Conservation (phyloP, 1,140 invertebrate genomes). For the Muscidifurax raptorellus region DNA sequence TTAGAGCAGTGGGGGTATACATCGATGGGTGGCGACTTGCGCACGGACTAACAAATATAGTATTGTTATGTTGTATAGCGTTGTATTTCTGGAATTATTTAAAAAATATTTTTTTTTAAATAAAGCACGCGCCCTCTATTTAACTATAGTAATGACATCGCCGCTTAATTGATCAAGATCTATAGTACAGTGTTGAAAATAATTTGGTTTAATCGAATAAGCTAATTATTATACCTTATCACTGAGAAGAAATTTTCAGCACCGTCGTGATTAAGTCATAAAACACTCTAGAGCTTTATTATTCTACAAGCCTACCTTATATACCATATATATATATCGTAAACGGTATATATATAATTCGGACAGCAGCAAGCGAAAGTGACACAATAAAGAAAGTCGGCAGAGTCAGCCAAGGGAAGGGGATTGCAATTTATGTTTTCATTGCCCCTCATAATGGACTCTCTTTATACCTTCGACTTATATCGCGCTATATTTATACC, state of each 20-base stretch:
- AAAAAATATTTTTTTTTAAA: too few relatives aligned
- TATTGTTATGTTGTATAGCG: too few relatives aligned
- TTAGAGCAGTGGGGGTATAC: too few relatives aligned
- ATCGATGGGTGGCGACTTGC: too few relatives aligned
- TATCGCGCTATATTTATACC: background rate
- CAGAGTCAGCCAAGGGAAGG: background rate
- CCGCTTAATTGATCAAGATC: too few relatives aligned
- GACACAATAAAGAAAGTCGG: conserved; percentile 2
- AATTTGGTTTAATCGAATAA: background rate
- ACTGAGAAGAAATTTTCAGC: background rate
- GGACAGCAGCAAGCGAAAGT: background rate
- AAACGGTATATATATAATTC: background rate
- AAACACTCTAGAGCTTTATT: conserved; percentile 1
- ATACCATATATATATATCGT: background rate
- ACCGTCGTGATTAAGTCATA: background rate
- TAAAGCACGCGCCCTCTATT: too few relatives aligned
- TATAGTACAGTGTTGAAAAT: background rate
- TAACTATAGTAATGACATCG: too few relatives aligned
- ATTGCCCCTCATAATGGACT: conserved; percentile 24
- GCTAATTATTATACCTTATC: background rate
- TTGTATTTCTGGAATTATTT: too few relatives aligned
- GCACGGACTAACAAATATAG: too few relatives aligned
- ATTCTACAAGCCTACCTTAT: conserved; percentile 2
- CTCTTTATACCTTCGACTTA: conserved; percentile 22
- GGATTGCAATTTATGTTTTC: conserved; percentile 32